These are phyloP conservation scores for Panthera leo DNA, from an alignment of 2,113 vertebrate genomes.

Conservation along the genomic window DNA sequence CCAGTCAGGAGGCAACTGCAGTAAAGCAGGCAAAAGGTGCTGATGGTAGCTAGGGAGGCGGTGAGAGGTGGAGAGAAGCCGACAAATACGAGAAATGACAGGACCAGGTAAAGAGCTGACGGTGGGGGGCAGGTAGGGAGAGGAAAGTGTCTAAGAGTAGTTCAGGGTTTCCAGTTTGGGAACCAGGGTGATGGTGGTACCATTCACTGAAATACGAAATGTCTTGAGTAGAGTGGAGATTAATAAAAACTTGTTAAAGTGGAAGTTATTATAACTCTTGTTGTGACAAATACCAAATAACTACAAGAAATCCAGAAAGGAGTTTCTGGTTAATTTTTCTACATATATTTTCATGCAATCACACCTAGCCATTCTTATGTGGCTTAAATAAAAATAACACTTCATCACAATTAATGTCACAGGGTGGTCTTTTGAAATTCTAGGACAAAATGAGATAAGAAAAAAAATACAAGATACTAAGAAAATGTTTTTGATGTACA, in stretches of 20 bases:
- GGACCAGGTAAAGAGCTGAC: neutral
- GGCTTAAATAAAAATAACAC: constrained; percentile 33
- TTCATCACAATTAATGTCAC: neutral
- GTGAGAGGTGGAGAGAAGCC: neutral
- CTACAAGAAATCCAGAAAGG: neutral
- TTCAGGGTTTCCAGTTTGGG: neutral
- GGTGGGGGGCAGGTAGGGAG: neutral
- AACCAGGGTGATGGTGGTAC: neutral
- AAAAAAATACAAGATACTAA: neutral
- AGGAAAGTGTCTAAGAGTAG: neutral
- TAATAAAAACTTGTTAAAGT: neutral
- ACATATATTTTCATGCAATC: neutral
- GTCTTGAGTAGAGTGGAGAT: neutral
- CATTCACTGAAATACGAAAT: neutral
- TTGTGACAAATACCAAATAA: neutral
- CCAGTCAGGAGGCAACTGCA: neutral
- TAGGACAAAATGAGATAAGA: constrained; percentile 7
- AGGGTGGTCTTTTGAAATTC: neutral
- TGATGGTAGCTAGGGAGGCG: neutral
- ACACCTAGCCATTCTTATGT: neutral
- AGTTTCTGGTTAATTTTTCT: constrained; percentile 4
- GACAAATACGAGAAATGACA: neutral
- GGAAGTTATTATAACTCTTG: neutral
- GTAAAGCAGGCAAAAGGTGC: neutral
- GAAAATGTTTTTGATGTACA: constrained; percentile 3